Conservation (phyloP, 2,113 vertebrate genomes). For the Otolemur garnettii region DNA sequence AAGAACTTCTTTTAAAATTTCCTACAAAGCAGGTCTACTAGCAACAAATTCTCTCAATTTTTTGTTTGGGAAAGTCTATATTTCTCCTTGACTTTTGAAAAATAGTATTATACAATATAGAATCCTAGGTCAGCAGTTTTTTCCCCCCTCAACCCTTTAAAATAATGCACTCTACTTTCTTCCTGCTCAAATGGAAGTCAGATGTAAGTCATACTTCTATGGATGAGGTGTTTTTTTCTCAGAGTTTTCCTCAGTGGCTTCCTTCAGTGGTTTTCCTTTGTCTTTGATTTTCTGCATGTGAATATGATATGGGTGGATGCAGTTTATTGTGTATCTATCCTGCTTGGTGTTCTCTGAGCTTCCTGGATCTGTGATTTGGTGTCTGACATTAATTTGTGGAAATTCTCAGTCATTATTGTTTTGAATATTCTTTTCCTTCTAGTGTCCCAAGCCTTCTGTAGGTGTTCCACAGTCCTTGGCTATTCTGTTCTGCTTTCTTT, state of each 20-base stretch:
- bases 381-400: not conserved
- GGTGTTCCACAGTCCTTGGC: not conserved
- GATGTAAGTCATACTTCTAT: not conserved
- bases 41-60: not conserved
- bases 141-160: not conserved
- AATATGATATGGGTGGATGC: too few species aligned
- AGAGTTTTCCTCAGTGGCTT: not conserved
- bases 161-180: not conserved
- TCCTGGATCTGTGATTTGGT: not conserved
- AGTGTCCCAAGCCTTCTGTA: not conserved
- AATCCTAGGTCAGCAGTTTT: not conserved
- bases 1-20: not conserved
- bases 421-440: not conserved
- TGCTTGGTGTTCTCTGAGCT: not conserved
- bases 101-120: not conserved
- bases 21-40: not conserved
- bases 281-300: not conserved
- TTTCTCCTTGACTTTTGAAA: not conserved
- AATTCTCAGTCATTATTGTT: not conserved
- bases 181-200: not conserved
- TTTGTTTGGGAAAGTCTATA: not conserved
- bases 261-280: not conserved
- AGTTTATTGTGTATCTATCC: not conserved
- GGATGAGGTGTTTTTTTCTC: not conserved
- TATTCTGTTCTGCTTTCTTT: not conserved